Percentiles rank a stretch among this genome's conserved stretches.
These are phyloP conservation scores for Leptestheria dahalacensis DNA, from an alignment of 1,140 invertebrate species.

Conservation along the genomic window DNA sequence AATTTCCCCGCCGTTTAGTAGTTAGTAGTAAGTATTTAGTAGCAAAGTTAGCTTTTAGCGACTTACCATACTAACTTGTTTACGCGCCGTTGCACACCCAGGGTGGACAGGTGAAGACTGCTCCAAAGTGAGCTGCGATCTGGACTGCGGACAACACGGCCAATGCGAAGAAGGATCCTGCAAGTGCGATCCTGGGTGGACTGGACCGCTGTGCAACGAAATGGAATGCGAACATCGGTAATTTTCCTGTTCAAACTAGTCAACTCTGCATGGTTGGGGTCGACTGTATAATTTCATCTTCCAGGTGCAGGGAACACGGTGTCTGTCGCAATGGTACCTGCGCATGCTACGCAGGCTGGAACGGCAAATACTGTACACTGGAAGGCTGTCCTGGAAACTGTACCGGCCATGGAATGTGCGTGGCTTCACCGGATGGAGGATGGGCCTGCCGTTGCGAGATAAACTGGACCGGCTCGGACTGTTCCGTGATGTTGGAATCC, in stretches of 20 bases:
- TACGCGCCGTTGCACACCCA: too few relatives aligned
- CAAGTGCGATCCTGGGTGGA: constrained; percentile 77
- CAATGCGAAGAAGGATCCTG: constrained; percentile 77
- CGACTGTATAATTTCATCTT: background rate
- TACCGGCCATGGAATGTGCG: constrained; percentile 80
- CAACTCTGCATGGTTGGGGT: background rate
- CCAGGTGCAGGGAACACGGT: constrained; percentile 78
- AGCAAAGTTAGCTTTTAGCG: too few relatives aligned
- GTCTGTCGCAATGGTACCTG: constrained; percentile 95
- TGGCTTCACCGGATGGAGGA: constrained; percentile 81
- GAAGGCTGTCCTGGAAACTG: constrained; percentile 91
- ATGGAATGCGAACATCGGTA: background rate
- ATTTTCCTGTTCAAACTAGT: background rate
- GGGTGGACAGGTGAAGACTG: too few relatives aligned
- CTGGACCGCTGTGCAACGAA: constrained; percentile 77
- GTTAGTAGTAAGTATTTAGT: too few relatives aligned
- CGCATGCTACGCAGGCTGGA: constrained; percentile 91
- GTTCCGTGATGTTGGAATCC: constrained; percentile 76
- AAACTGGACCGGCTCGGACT: constrained; percentile 82
- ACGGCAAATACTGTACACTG: constrained; percentile 91
- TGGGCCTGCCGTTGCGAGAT: constrained; percentile 79
- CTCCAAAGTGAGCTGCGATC: too few relatives aligned
- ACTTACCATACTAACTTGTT: too few relatives aligned
- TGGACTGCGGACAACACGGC: constrained; percentile 81
- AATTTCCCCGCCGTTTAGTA: too few relatives aligned